Evolutionary conservation across 2,888 invertebrate genomes (phyloP).

Genomic region (Chalcosyrphus nemorum): DNA sequence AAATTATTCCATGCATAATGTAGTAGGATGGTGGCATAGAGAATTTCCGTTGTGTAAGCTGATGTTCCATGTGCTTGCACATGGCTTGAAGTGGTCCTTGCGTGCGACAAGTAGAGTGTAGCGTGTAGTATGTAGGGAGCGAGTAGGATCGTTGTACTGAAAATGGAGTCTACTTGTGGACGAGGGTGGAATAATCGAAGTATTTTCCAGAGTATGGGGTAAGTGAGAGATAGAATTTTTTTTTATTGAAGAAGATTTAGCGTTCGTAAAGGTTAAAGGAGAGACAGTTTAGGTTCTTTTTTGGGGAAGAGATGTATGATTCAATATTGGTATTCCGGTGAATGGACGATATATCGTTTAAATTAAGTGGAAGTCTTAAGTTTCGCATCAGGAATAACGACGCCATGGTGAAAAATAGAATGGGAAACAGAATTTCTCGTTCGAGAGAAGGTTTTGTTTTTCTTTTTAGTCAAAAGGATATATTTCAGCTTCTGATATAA

Average conservation of each 20-base stretch:
- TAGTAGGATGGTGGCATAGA: constrained; percentile 63
- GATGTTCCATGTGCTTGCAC: constrained; percentile 67
- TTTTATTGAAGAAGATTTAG: constrained; percentile 41
- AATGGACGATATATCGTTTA: constrained; percentile 9
- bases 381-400: no score
- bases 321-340: background rate
- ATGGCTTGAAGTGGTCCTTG: constrained; percentile 56
- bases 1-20: constrained; percentile 73
- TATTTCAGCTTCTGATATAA: no score
- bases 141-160: constrained; percentile 12
- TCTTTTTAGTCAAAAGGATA: no score
- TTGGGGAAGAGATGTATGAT: constrained; percentile 30
- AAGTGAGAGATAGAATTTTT: constrained; percentile 46
- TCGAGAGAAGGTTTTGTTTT: no score
- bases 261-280: constrained; percentile 48
- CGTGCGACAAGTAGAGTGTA: constrained; percentile 44
- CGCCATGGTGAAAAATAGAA: no score
- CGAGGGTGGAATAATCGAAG: constrained; percentile 47
- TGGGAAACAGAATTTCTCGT: no score
- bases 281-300: constrained; percentile 4
- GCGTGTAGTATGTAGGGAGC: background rate
- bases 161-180: background rate
- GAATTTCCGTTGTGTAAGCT: constrained; percentile 70
- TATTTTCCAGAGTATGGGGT: constrained; percentile 4
- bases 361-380: background rate